Percentiles rank a stretch among this genome's conserved stretches.
Conservation (phyloP, 2,113 vertebrate species). For the Euleptes europaea region DNA sequence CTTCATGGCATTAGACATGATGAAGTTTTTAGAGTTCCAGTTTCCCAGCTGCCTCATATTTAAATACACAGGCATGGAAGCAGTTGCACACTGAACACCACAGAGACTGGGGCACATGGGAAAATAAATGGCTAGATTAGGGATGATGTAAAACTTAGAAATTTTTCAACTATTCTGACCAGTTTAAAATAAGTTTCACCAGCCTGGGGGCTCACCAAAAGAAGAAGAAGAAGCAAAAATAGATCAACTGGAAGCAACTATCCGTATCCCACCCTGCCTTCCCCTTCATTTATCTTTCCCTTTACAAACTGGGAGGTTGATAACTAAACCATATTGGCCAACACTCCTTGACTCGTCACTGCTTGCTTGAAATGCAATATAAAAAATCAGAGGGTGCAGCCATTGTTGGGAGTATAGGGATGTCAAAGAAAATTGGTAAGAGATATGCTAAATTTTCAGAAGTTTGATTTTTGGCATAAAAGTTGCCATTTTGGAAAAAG, state of each 20-base stretch:
- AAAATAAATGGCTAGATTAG: neutral
- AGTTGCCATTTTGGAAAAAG: neutral
- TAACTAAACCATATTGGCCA: neutral
- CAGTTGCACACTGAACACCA: neutral
- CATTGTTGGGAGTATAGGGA: neutral
- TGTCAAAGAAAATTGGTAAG: neutral
- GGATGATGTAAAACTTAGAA: neutral
- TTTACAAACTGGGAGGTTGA: neutral
- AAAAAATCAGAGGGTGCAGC: neutral
- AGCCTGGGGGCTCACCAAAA: neutral
- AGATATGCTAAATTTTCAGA: neutral
- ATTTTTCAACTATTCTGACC: neutral
- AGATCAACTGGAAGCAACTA: neutral
- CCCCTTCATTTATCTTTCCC: neutral
- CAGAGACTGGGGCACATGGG: neutral
- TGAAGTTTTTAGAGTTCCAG: neutral
- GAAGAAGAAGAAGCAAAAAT: neutral
- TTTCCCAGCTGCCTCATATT: constrained; percentile 21
- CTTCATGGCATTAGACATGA: neutral
- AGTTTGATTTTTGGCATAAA: neutral
- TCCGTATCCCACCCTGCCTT: neutral
- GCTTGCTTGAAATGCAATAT: neutral
- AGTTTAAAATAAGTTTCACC: neutral
- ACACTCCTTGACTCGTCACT: neutral
- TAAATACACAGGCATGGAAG: neutral